Evolutionary conservation across 2,888 invertebrate species (phyloP), one percentile per base, ranked within the genome.

Genomic region (Emesis russula): DNA sequence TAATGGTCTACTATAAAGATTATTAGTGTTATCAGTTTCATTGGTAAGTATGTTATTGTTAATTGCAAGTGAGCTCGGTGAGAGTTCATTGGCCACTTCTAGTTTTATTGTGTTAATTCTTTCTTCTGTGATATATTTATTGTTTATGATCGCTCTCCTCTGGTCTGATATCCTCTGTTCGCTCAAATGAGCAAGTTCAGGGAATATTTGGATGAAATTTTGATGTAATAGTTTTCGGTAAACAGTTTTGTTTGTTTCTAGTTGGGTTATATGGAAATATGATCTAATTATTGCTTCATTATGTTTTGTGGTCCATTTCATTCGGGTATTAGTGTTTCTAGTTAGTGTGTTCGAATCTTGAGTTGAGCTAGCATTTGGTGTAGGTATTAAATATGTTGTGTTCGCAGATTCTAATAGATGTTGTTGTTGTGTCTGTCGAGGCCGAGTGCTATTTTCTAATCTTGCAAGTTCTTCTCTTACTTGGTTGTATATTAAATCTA

Each of bases 111-210:
- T 6, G 13, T 76, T 53, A n/a, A 53, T 7, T 76, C 58, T 76
- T 13, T 58, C 15, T 11, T 63, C n/a, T 18, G 13, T 53, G 3
- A 88, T 75, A 2, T 82, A 83, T 86, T 85, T 89, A 71, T 91
- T 89, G 25, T 78, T 83, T 38, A 85, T 53, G 15, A 92, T 89
- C 25, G 81, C 74, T 78, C 87, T 83, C 48, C 81, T 71, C 53
- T 92, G 89, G 13, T 90, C 88, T 11, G 89, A 75, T 75, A 89
- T 74, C 66, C 90, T 66, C 70, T 92, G 89, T 73, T 92, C 90
- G 11, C 83, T 75, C 11, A 90, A 11, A 77, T 92, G 81, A 53
- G 84, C 13, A 7, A 91, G 33, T 18, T 68, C 11, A n/a, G 87
- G 89, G 66, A 85, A 87, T 48, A 4, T 7, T 1, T 48, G 33